phyloP scores from a whole-genome alignment of 2,113 vertebrate species.

The Pelusios castaneus region DNA sequence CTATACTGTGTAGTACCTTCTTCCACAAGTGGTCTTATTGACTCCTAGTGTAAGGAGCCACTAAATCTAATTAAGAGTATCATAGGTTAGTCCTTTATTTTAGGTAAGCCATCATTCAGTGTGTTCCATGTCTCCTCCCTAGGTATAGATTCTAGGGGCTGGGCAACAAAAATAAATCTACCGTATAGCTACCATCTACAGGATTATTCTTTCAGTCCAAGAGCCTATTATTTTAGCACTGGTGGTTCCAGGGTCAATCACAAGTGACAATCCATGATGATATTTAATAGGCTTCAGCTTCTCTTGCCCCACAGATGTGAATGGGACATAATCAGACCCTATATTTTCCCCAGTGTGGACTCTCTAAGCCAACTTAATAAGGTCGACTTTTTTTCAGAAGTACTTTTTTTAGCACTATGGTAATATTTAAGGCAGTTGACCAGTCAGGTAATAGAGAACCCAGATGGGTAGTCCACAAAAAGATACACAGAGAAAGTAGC shows the following conservation, averaged over 20 bases:
- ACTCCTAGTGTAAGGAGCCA: neutral
- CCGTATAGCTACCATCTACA: neutral
- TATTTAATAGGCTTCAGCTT: neutral
- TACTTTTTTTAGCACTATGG: neutral
- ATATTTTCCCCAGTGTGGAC: neutral
- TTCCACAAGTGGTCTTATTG: accelerated
- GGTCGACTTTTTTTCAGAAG: neutral
- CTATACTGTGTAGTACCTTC: neutral
- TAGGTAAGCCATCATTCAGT: neutral
- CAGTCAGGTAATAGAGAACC: neutral
- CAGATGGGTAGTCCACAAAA: neutral
- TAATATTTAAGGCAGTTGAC: neutral
- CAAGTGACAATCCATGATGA: accelerated
- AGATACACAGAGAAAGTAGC: neutral
- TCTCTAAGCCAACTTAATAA: too few relatives aligned
- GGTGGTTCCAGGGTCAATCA: neutral
- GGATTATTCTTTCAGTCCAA: neutral
- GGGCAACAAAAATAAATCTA: neutral
- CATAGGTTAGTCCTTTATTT: neutral
- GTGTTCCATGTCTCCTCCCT: neutral
- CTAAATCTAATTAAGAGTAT: neutral
- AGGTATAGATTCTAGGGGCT: neutral
- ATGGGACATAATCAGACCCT: neutral
- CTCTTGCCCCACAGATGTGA: accelerated
- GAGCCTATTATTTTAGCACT: neutral